These are phyloP conservation scores for Heliconius melpomene DNA, from an alignment of 1,140 invertebrate species.

Conservation along the genomic window DNA sequence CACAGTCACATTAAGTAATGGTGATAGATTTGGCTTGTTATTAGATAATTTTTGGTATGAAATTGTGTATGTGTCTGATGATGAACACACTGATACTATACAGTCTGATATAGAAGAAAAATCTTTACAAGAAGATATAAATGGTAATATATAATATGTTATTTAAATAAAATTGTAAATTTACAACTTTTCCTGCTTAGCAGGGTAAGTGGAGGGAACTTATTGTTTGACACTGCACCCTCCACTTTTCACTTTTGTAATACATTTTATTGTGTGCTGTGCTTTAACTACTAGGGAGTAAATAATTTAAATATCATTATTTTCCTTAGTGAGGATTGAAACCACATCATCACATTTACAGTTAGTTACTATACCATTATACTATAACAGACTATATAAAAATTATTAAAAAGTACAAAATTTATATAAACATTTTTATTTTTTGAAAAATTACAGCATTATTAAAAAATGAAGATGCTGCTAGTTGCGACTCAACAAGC, in stretches of 20 bases:
- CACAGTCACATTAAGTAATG: conserved; percentile 44
- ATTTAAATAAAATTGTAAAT: no score
- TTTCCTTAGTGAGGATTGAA: no score
- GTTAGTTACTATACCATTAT: no score
- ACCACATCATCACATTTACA: no score
- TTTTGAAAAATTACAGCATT: neutral
- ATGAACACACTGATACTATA: neutral
- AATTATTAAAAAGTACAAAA: neutral
- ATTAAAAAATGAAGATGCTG: neutral
- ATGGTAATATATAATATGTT: neutral
- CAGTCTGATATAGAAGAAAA: conserved; percentile 15
- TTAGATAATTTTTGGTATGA: conserved; percentile 62
- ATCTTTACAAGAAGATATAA: conserved; percentile 8
- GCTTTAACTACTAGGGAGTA: no score
- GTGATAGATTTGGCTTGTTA: conserved; percentile 66
- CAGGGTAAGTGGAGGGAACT: neutral
- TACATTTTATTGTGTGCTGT: no score
- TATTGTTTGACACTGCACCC: no score
- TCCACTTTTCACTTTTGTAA: no score
- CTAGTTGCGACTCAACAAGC: neutral
- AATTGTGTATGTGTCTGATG: conserved; percentile 40
- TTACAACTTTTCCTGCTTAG: neutral
- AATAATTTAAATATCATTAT: no score
- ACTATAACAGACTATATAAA: no score
- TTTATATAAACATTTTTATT: neutral